A percentile compares a stretch with the other conserved stretches of the same genome.
phyloP scores from a whole-genome alignment of 2,888 invertebrate genomes.

The Sphaerophoria taeniata region DNA sequence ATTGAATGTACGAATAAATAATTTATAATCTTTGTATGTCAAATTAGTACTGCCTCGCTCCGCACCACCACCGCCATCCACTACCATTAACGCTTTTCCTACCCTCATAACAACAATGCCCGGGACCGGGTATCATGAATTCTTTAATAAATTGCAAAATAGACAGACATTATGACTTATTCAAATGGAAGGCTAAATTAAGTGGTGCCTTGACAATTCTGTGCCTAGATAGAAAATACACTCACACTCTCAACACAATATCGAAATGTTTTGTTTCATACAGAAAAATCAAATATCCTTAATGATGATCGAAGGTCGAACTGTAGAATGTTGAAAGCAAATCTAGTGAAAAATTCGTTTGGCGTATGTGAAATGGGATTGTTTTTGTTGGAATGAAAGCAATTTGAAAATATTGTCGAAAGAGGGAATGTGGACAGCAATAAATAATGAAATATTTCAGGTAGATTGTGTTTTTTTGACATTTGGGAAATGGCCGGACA shows the following conservation, averaged over 20 bases:
- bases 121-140: constrained; percentile 4
- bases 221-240: background rate
- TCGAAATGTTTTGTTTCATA: background rate
- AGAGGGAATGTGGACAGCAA: background rate
- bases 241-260: background rate
- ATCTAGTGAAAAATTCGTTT: background rate
- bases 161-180: constrained; percentile 55
- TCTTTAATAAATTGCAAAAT: constrained; percentile 44
- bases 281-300: background rate
- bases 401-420: constrained; percentile 4
- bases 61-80: background rate
- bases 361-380: background rate
- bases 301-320: background rate
- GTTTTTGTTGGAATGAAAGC: background rate
- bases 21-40: constrained; percentile 51
- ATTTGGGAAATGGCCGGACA: background rate
- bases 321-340: background rate
- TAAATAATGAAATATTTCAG: constrained; percentile 25
- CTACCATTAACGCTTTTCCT: background rate
- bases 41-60: constrained; percentile 13
- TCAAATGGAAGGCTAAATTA: constrained; percentile 36
- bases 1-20: constrained; percentile 34
- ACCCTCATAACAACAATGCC: background rate
- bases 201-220: constrained; percentile 16
- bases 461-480: constrained; percentile 3